Base-by-base conservation (phyloP, 2,888 invertebrate species). In the Caenorhabditis imperialis region DNA sequence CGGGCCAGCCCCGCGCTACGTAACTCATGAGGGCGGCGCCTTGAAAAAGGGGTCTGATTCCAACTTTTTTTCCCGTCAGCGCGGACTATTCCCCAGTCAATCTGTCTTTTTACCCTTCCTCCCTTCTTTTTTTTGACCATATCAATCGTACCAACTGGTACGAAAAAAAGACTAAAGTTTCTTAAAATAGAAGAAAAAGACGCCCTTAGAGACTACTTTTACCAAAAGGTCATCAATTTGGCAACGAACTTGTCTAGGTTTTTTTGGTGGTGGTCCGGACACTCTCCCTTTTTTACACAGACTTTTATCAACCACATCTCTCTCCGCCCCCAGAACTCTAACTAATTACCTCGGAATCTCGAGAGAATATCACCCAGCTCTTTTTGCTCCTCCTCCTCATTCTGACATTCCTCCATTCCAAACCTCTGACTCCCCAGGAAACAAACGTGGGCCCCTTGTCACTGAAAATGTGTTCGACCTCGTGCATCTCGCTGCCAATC, bases 371-470 rank as follows among this genome's bases (percentile, higher is more conserved):
- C 27, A 57, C 51, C n/a, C 25, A 25, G 16, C 37, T 10, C 22
- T 48, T 33, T 44, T 55, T 30, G 12, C 25, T 27, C 38, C 3
- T 33, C 22, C 25, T 10, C 3, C 20, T 45, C 7, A 40, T 45
- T 42, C 25, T 20, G 33, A 33, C 30, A n/a, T 50, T 22, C 30
- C 10, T 22, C n/a, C 16, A 44, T 4, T 30, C 14, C 23, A 8
- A n/a, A n/a, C n/a, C n/a, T 44, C 50, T 44, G 18, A 1, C 23
- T 40, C 40, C 54, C 6, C 16, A 67, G 51, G 30, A 50, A n/a
- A 67, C 67, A 58, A 67, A 67, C 67, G 57, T 51, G 67, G 67
- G 67, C 67, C 67, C 65, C 67, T 57, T 44, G 44, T 67, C 42
- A 33, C 35, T 50, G 40, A 20, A 50, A 45, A 57, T 51, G 53